Conservation (phyloP, 2,113 vertebrate genomes). For the Bostrychus sinensis region DNA sequence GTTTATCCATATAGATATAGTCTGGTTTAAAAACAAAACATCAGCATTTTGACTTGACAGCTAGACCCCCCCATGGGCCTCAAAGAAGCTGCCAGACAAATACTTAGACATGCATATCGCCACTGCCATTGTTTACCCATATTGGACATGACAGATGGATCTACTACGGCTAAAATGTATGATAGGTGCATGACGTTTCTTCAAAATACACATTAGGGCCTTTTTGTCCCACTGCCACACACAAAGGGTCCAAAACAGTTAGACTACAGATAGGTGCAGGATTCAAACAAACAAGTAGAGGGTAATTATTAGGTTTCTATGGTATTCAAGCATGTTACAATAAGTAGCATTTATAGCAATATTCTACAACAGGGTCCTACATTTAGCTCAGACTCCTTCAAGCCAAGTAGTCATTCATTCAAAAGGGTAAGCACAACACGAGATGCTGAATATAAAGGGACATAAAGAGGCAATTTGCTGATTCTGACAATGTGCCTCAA, state of each 20-base stretch:
- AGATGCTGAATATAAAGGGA: background rate
- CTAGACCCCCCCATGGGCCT: slow-evolving; percentile 42
- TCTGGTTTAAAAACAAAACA: slow-evolving; percentile 50
- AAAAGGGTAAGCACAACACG: background rate
- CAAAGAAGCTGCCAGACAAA: slow-evolving; percentile 49
- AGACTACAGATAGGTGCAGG: background rate
- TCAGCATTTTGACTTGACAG: slow-evolving; percentile 65
- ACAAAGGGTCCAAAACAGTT: background rate
- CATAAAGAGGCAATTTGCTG: slow-evolving; percentile 25
- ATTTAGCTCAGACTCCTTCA: background rate
- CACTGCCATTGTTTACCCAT: slow-evolving; percentile 25
- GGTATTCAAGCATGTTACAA: background rate
- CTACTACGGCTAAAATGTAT: background rate
- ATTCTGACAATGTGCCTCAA: slow-evolving; percentile 48
- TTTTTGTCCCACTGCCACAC: background rate
- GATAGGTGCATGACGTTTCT: background rate
- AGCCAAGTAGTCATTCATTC: background rate
- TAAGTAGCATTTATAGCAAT: background rate
- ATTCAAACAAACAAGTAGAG: background rate
- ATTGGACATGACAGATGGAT: slow-evolving; percentile 14
- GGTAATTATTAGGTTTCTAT: background rate
- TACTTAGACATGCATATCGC: slow-evolving; percentile 26
- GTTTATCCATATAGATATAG: slow-evolving; percentile 54
- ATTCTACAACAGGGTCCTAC: background rate
- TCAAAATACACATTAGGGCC: background rate